Evolutionary conservation across 2,797 vertebrate species (phyloP).

Genomic region (Triplophysa bombifrons): DNA sequence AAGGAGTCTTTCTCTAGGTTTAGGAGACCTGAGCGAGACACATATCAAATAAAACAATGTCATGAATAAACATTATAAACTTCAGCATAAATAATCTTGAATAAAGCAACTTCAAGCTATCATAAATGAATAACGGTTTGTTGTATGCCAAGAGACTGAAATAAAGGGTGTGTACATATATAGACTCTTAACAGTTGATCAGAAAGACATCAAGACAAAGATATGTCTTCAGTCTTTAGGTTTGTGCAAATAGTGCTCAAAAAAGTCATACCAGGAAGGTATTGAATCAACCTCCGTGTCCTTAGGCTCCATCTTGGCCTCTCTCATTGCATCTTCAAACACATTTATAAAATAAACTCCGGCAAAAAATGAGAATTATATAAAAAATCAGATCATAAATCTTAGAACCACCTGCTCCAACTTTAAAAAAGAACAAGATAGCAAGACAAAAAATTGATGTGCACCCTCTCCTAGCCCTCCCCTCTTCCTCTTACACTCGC

Average conservation of each 20-base stretch:
- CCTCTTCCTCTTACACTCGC: constrained; percentile 62
- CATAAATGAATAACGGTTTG: background rate
- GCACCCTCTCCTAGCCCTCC: constrained; percentile 52
- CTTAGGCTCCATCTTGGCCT: constrained; percentile 74
- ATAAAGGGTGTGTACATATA: background rate
- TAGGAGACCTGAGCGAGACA: constrained; percentile 60
- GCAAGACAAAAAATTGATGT: constrained; percentile 38
- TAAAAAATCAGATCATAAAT: constrained; percentile 26
- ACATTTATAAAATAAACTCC: background rate
- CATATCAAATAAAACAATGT: background rate
- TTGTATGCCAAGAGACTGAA: background rate
- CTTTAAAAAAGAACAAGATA: constrained; percentile 45
- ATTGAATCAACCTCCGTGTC: constrained; percentile 63
- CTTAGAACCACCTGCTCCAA: constrained; percentile 49
- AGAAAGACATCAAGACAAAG: background rate
- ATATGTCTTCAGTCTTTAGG: background rate
- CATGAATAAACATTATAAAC: background rate
- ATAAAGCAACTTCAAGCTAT: background rate
- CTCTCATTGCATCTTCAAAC: constrained; percentile 65
- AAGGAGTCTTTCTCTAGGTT: constrained; percentile 60
- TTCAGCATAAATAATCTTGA: background rate
- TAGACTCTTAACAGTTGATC: background rate
- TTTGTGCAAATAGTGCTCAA: background rate
- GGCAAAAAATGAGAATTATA: constrained; percentile 9
- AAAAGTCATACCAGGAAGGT: constrained; percentile 74